Conservation (phyloP, 1,140 invertebrate species). For the Amphibalanus amphitrite region DNA sequence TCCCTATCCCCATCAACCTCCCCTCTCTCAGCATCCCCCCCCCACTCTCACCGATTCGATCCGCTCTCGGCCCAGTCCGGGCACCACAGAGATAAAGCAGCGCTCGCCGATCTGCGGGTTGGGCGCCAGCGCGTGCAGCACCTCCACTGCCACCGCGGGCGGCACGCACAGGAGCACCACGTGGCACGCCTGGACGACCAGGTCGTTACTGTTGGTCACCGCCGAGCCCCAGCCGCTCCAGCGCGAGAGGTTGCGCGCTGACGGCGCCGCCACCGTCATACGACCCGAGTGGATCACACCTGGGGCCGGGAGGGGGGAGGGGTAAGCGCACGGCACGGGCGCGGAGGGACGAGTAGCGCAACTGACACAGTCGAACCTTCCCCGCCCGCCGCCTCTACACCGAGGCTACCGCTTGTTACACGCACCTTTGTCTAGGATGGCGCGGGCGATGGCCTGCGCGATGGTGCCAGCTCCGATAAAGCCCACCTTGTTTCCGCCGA, state of each 20-base stretch:
- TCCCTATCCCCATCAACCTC: neutral
- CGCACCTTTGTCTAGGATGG: neutral
- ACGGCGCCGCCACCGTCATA: neutral
- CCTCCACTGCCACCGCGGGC: neutral
- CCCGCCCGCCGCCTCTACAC: neutral
- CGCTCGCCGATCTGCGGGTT: neutral
- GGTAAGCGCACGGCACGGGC: no score
- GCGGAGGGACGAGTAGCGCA: neutral
- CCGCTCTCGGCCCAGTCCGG: neutral
- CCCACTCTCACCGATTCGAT: neutral
- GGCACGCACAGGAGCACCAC: neutral
- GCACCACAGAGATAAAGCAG: slow-evolving; percentile 2
- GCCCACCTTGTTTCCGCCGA: neutral
- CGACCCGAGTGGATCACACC: neutral
- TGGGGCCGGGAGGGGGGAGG: no score
- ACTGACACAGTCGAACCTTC: neutral
- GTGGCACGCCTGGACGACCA: neutral
- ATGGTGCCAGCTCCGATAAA: neutral
- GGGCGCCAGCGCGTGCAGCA: neutral
- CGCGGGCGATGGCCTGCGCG: neutral
- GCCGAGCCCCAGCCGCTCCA: neutral
- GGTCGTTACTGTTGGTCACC: neutral
- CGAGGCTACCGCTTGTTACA: neutral
- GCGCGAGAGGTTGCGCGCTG: neutral
- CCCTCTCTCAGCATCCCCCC: neutral